Evolutionary conservation across 2,888 invertebrate genomes (phyloP).

Genomic region (Cephus sareptanus): DNA sequence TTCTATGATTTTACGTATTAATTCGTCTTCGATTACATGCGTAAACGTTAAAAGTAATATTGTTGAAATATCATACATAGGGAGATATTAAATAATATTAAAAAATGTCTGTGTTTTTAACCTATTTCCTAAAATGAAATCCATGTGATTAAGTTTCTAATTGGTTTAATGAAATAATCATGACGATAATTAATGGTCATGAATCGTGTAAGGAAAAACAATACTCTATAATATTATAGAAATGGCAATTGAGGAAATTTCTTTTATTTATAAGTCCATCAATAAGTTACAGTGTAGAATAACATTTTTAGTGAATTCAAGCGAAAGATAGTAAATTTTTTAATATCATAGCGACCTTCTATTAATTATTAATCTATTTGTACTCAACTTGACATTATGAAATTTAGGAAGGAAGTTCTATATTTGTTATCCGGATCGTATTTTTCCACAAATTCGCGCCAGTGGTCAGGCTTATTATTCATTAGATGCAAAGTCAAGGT

Average conservation of each 20-base stretch:
- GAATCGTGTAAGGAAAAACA: no score
- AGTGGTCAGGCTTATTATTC: conserved; percentile 23
- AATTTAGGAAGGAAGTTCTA: conserved; percentile 9
- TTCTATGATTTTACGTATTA: no score
- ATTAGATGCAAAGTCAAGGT: conserved; percentile 25
- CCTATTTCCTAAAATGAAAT: neutral
- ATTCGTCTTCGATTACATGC: neutral
- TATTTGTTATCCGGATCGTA: conserved; percentile 30
- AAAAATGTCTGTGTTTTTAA: neutral
- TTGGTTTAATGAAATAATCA: neutral
- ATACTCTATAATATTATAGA: no score
- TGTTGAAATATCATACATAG: neutral
- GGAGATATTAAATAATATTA: neutral
- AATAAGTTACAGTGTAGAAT: no score
- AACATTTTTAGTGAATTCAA: neutral
- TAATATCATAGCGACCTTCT: neutral
- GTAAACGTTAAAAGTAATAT: neutral
- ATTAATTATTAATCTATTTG: neutral
- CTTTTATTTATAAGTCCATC: no score
- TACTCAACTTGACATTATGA: conserved; percentile 4
- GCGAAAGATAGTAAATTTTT: neutral
- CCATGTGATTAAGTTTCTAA: neutral
- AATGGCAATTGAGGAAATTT: no score
- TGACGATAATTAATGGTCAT: neutral
- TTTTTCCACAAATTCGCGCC: conserved; percentile 27